Percentiles rank a stretch among this genome's conserved stretches.
Conservation (phyloP, 2,888 invertebrate species). For the Drosophila pseudotalamancana region DNA sequence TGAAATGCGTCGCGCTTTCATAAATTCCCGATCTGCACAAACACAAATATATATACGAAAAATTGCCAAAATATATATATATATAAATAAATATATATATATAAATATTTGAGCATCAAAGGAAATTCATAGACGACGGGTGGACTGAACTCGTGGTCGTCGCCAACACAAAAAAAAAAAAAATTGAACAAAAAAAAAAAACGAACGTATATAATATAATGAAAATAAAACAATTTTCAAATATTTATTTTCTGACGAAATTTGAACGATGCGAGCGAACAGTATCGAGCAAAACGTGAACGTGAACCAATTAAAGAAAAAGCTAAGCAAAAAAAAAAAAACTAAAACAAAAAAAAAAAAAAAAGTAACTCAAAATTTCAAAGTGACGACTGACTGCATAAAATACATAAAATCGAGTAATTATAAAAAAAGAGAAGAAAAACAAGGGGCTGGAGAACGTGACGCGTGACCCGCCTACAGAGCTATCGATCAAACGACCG, state of each 20-base stretch:
- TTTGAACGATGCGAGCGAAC: constrained; percentile 47
- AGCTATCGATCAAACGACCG: constrained; percentile 74
- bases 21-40: constrained; percentile 52
- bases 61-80: constrained; percentile 20
- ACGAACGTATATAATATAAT: constrained; percentile 6
- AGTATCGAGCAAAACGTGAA: constrained; percentile 69
- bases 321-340: constrained; percentile 21
- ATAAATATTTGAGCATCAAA: constrained; percentile 61
- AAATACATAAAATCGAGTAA: constrained; percentile 67
- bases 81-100: not conserved
- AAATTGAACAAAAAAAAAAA: not conserved
- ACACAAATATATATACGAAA: constrained; percentile 12
- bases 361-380: constrained; percentile 35
- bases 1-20: constrained; percentile 63
- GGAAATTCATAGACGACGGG: constrained; percentile 69
- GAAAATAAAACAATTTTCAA: constrained; percentile 57
- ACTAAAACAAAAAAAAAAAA: not conserved
- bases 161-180: constrained; percentile 32
- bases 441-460: constrained; percentile 52
- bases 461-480: constrained; percentile 79
- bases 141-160: constrained; percentile 75
- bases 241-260: constrained; percentile 64
- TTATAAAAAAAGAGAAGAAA: constrained; percentile 30
- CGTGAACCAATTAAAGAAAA: constrained; percentile 63
- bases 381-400: constrained; percentile 56